Conservation (phyloP, 1,140 invertebrate genomes). For the Drosophila kanapiae region DNA sequence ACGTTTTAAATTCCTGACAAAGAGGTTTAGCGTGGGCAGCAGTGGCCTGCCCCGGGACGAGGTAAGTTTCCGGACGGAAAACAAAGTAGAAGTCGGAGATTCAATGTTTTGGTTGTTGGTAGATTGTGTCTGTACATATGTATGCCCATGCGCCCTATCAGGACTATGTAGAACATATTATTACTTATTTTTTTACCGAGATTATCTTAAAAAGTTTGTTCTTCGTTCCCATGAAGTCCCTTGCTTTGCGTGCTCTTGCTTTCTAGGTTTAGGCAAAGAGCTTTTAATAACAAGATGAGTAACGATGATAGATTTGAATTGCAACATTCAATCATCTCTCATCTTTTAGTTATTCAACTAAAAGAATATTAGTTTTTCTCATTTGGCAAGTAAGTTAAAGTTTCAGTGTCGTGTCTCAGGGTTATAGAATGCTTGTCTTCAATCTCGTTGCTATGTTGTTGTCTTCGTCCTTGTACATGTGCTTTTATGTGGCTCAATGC, state of each 20-base stretch:
- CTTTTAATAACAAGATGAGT: no score
- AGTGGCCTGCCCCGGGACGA: conserved; percentile 59
- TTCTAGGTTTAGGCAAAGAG: no score
- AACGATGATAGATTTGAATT: no score
- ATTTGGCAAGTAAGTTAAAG: no score
- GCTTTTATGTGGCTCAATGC: conserved; percentile 19
- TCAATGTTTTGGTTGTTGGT: conserved; percentile 37
- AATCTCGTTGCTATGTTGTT: conserved; percentile 2
- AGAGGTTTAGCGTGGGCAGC: conserved; percentile 76
- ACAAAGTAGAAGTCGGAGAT: conserved; percentile 19
- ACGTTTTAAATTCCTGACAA: conserved; percentile 77
- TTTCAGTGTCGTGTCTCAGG: background rate
- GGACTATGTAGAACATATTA: no score
- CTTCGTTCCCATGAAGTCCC: no score
- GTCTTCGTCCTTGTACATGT: conserved; percentile 12
- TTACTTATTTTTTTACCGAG: no score
- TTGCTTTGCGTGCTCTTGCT: no score
- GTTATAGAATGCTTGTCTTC: background rate
- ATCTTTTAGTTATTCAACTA: no score
- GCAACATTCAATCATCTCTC: no score
- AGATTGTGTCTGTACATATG: background rate
- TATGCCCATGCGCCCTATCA: background rate
- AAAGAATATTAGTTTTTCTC: no score
- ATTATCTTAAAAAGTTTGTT: no score
- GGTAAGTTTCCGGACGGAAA: conserved; percentile 42